A percentile compares a stretch with the other conserved stretches of the same genome.
Conservation (phyloP, 2,797 vertebrate genomes). For the Rhynchotus rufescens region DNA sequence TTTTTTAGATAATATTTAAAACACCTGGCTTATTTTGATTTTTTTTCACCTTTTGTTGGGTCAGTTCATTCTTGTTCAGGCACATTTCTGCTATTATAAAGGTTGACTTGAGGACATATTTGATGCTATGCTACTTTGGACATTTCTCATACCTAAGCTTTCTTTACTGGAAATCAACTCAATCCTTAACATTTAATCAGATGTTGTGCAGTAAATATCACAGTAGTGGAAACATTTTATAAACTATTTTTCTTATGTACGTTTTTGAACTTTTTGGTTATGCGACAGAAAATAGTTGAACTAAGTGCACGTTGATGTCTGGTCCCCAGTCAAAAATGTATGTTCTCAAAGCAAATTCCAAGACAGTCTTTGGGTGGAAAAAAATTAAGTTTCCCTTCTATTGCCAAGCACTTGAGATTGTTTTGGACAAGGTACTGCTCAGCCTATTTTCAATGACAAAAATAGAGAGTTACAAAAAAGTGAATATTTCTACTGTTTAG, state of each 20-base stretch:
- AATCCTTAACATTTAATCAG: conserved; percentile 11
- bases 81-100: neutral
- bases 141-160: neutral
- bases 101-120: neutral
- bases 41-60: neutral
- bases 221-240: neutral
- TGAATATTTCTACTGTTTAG: conserved; percentile 24
- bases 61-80: neutral
- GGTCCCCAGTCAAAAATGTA: conserved; percentile 42
- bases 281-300: conserved; percentile 32
- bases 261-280: conserved; percentile 35
- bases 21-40: neutral
- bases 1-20: neutral
- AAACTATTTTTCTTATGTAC: conserved; percentile 15
- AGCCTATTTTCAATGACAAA: conserved; percentile 65
- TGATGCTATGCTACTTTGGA: neutral
- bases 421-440: conserved; percentile 67
- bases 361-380: conserved; percentile 71
- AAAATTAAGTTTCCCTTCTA: conserved; percentile 58
- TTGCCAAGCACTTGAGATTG: conserved; percentile 74
- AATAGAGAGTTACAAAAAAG: conserved; percentile 45
- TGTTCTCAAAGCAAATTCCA: conserved; percentile 66
- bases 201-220: conserved; percentile 16
- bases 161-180: conserved; percentile 20
- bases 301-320: neutral